Percentiles rank a stretch among this genome's conserved stretches.
phyloP scores from a whole-genome alignment of 2,888 invertebrate species.

The Acrobasis repandana region DNA sequence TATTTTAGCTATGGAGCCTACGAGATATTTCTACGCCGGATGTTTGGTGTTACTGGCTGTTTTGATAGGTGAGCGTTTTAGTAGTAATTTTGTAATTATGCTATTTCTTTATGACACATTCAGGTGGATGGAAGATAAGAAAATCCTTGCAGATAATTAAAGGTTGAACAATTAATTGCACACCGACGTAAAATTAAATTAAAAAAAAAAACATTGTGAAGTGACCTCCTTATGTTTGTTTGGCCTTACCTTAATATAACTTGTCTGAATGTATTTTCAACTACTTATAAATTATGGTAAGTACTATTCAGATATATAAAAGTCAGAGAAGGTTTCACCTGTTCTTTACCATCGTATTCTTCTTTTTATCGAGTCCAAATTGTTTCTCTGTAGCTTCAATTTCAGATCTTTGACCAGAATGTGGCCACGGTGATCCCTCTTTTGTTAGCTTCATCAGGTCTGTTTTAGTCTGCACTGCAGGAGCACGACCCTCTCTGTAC shows the following conservation, averaged over 20 bases:
- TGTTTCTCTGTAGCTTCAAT: no score
- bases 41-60: constrained; percentile 57
- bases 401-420: no score
- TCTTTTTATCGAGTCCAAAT: no score
- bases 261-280: constrained; percentile 3
- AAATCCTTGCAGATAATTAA: neutral
- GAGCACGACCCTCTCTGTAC: no score
- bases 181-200: neutral
- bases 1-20: constrained; percentile 62
- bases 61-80: constrained; percentile 55
- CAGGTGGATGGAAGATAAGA: neutral
- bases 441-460: no score
- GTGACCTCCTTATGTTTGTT: constrained; percentile 14
- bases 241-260: constrained; percentile 16
- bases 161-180: constrained; percentile 3
- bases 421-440: no score
- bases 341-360: no score
- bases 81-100: constrained; percentile 23
- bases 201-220: constrained; percentile 13
- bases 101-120: constrained; percentile 20
- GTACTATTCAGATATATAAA: no score
- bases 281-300: neutral
- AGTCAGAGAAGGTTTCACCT: no score
- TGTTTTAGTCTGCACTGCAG: no score
- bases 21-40: constrained; percentile 53